Evolutionary conservation across 2,797 vertebrate species (phyloP), one percentile per base, ranked within the genome.

Genomic region (Orestias chungarensis): DNA sequence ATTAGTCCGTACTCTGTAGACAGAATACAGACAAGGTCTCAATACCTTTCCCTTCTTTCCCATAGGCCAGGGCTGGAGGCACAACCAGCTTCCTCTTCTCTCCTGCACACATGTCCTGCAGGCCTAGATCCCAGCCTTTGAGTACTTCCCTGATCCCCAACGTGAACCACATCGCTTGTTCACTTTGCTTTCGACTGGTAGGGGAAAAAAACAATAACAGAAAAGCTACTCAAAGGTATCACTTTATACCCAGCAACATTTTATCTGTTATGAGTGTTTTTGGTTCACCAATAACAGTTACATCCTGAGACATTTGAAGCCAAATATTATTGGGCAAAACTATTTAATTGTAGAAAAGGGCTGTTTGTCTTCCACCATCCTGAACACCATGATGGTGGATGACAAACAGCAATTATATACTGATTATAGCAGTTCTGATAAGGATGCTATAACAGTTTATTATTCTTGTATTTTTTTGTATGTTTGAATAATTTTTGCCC

Each of bases 41-140:
- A 2, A 23, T 84, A 99, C 98, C 98, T 96, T 95, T 97, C 44
- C 98, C 98, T 80, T 98, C 96, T 93, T 97, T 98, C 71, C 98
- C 98, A 69, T 98, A 99, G 74, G 94, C 98, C 81, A 99, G 91
- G 6, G 92, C 90, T 38, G 98, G 94, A 78, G 98, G 98, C 65
- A 99, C 57, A 59, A 91, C 88, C 7, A 99, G 93, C 62, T 96
- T 97, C 85, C 98, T 92, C 91, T 96, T 98, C 88, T 99, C 98
- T 80, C 97, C 97, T 15, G 94, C 72, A 75, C 98, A 99, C 98
- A 99, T 99, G 75, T 94, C 94, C 87, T 95, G 94, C 77, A 99
- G 92, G 47, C 98, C 98, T 89, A 92, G 95, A 86, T 99, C 97
- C 97, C 97, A 99, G 76, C 98, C 98, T 86, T 90, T 95, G 79